These are phyloP conservation scores for Simalia tracyae DNA, from an alignment of 2,797 vertebrate species.

Conservation along the genomic window DNA sequence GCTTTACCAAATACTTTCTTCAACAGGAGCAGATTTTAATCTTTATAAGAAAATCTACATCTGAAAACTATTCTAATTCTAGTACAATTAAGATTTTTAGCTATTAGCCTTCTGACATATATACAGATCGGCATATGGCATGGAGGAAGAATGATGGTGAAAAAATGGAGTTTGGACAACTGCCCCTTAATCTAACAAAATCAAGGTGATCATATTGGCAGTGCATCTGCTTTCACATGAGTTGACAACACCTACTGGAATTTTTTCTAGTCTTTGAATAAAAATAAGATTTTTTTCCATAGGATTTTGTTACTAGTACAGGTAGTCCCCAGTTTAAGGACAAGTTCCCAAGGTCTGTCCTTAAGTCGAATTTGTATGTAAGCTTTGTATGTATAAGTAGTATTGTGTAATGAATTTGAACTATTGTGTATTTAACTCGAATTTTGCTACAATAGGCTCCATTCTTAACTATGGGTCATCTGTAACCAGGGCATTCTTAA, in stretches of 20 bases:
- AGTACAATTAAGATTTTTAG: conserved; percentile 32
- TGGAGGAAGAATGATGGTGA: conserved; percentile 46
- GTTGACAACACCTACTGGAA: background rate
- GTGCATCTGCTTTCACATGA: conserved; percentile 40
- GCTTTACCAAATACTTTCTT: conserved; percentile 31
- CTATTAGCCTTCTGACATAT: conserved; percentile 36
- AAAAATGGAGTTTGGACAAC: conserved; percentile 42
- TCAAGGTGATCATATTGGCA: conserved; percentile 49
- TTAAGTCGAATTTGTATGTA: too few relatives aligned
- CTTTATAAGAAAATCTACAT: conserved; percentile 48
- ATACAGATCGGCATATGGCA: conserved; percentile 56
- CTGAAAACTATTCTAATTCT: conserved; percentile 47
- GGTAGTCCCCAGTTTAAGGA: too few relatives aligned
- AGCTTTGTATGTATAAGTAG: too few relatives aligned
- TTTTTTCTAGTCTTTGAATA: conserved; percentile 57
- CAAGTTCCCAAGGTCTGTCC: too few relatives aligned
- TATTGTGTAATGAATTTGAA: too few relatives aligned
- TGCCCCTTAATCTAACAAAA: conserved; percentile 23
- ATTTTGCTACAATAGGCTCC: too few relatives aligned
- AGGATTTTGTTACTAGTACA: background rate
- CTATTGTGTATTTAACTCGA: too few relatives aligned
- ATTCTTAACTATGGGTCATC: too few relatives aligned
- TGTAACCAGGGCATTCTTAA: too few relatives aligned
- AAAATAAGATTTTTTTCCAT: conserved; percentile 49
- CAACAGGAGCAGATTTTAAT: conserved; percentile 41